Conservation (phyloP, 1,140 invertebrate genomes). For the Meloidogyne chitwoodi region DNA sequence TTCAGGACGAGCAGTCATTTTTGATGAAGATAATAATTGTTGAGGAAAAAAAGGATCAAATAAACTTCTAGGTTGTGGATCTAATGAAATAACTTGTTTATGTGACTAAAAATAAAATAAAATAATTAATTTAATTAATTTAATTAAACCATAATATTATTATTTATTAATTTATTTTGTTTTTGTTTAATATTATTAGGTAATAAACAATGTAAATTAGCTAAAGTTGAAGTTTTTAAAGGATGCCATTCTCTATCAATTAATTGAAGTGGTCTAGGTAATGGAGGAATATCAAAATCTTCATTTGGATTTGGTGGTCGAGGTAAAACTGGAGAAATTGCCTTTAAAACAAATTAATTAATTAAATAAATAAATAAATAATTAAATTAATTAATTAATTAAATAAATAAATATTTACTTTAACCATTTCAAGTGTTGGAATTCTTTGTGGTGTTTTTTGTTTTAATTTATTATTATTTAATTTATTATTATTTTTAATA, state of each 20-base stretch:
- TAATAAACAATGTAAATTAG: slow-evolving; percentile 23
- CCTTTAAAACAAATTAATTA: slow-evolving; percentile 3
- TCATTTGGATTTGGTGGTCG: slow-evolving; percentile 23
- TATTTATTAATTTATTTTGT: slow-evolving; percentile 11
- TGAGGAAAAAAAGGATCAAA: slow-evolving; percentile 26
- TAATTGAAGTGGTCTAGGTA: slow-evolving; percentile 25
- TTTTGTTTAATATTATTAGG: slow-evolving; percentile 20
- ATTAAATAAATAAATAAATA: not conserved
- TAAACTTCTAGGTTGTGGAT: slow-evolving; percentile 25
- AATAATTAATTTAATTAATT: slow-evolving; percentile 16
- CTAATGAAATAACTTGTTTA: slow-evolving; percentile 13
- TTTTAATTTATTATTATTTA: not conserved
- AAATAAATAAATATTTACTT: no score
- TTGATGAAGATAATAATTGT: not conserved
- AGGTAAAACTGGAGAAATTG: slow-evolving; percentile 32
- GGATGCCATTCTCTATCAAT: slow-evolving; percentile 29
- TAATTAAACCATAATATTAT: not conserved
- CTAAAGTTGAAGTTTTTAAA: slow-evolving; percentile 29
- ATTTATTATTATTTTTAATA: not conserved
- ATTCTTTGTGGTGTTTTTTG: slow-evolving; percentile 13
- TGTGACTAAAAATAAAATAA: slow-evolving; percentile 1
- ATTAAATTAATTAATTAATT: no score
- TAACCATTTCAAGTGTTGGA: slow-evolving; percentile 26
- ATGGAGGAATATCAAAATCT: slow-evolving; percentile 26
- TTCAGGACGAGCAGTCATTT: slow-evolving; percentile 7